These are phyloP conservation scores for Phymanthus crucifer DNA, from an alignment of 92 coral and sea anemone genomes.

Conservation along the genomic window DNA sequence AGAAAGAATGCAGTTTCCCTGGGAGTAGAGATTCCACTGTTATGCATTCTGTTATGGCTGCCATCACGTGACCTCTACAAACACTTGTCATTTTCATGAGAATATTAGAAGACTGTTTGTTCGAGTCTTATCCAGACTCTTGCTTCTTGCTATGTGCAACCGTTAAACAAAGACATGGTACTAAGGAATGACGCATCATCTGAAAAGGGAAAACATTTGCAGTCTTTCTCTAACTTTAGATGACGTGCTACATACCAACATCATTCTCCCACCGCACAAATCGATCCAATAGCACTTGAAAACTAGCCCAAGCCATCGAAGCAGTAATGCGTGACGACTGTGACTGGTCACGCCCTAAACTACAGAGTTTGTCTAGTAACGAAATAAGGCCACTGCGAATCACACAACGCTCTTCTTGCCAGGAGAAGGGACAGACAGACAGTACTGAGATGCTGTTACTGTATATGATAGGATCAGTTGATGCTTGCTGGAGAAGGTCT, in stretches of 20 bases:
- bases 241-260: conserved; percentile 79
- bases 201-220: too few species aligned
- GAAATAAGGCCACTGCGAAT: conserved; percentile 85
- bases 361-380: conserved; percentile 82
- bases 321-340: conserved; percentile 57
- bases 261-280: conserved; percentile 94
- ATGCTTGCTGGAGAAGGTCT: conserved; percentile 73
- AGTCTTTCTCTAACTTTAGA: too few species aligned
- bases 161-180: too few species aligned
- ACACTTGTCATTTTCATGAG: too few species aligned
- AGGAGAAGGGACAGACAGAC: conserved; percentile 85
- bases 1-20: too few species aligned
- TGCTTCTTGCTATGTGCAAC: too few species aligned
- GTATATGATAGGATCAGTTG: conserved; percentile 60
- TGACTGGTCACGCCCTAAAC: conserved; percentile 52
- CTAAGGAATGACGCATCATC: too few species aligned
- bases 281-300: conserved; percentile 77
- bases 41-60: too few species aligned
- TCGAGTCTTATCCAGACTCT: too few species aligned
- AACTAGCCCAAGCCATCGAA: conserved; percentile 90
- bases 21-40: too few species aligned
- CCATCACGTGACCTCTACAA: too few species aligned
- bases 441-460: conserved; percentile 72
- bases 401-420: conserved; percentile 89
- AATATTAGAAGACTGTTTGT: too few species aligned